Evolutionary conservation across 2,113 vertebrate genomes (phyloP).

Genomic region (Chrysemys picta): DNA sequence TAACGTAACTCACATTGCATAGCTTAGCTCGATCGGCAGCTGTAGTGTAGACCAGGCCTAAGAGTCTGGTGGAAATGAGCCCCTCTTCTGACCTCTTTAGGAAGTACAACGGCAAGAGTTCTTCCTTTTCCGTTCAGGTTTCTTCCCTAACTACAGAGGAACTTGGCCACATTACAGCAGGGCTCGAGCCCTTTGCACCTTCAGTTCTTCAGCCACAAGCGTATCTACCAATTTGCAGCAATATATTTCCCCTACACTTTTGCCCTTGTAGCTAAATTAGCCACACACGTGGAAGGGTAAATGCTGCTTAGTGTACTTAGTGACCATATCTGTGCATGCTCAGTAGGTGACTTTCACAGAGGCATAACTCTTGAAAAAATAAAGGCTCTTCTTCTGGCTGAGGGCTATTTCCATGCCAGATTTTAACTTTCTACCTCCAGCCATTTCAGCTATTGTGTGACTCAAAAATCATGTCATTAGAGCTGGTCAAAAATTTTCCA

Average conservation of each 20-base stretch:
- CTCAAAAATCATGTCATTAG: neutral
- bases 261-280: neutral
- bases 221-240: neutral
- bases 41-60: too few species aligned
- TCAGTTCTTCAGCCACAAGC: neutral
- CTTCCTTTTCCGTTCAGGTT: too few species aligned
- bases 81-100: neutral
- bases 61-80: neutral
- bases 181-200: neutral
- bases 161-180: neutral
- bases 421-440: neutral
- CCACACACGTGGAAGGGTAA: neutral
- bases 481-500: neutral
- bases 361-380: neutral
- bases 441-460: neutral
- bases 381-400: accelerated
- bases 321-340: neutral
- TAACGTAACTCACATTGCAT: too few species aligned
- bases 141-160: accelerated
- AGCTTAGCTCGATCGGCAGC: too few species aligned
- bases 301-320: accelerated
- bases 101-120: too few species aligned
- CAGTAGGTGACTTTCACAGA: neutral
- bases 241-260: neutral
- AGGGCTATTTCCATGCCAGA: neutral